A percentile compares a stretch with the other conserved stretches of the same genome.
Conservation (phyloP, 2,888 invertebrate genomes). For the Drosophila colorata region DNA sequence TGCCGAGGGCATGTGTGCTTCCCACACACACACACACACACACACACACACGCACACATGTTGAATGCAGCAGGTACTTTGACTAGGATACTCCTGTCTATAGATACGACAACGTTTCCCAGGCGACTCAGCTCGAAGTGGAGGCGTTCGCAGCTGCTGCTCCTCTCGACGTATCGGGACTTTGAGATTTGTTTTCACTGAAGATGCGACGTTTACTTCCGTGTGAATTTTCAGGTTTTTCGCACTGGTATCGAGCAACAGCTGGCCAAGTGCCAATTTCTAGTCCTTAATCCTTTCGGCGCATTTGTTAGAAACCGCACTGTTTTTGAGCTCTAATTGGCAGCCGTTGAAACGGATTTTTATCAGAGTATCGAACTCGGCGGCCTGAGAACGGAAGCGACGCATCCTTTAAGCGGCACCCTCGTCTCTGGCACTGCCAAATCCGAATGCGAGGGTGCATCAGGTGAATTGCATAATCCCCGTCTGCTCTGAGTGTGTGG, state of each 20-base stretch:
- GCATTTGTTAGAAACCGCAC: slow-evolving; percentile 60
- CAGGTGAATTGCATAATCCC: slow-evolving; percentile 76
- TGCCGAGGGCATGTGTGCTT: slow-evolving; percentile 50
- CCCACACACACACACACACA: slow-evolving; percentile 44
- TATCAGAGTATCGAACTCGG: slow-evolving; percentile 22
- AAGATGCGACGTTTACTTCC: slow-evolving; percentile 46
- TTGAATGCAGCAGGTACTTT: slow-evolving; percentile 49
- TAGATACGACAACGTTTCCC: slow-evolving; percentile 28
- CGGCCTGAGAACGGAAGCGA: slow-evolving; percentile 48
- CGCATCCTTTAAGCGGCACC: slow-evolving; percentile 42
- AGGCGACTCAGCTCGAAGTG: slow-evolving; percentile 27
- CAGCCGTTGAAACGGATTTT: slow-evolving; percentile 35
- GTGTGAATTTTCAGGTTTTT: slow-evolving; percentile 51
- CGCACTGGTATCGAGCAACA: slow-evolving; percentile 38
- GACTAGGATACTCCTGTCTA: slow-evolving; percentile 28
- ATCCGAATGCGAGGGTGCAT: slow-evolving; percentile 53
- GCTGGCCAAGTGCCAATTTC: slow-evolving; percentile 45
- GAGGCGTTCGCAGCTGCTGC: slow-evolving; percentile 35
- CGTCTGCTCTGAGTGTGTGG: slow-evolving; percentile 46
- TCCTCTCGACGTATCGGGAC: slow-evolving; percentile 12
- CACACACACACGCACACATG: slow-evolving; percentile 15
- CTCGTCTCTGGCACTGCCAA: slow-evolving; percentile 30
- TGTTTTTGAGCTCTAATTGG: slow-evolving; percentile 53
- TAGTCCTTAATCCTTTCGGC: slow-evolving; percentile 64
- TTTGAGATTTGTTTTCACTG: slow-evolving; percentile 42